Conservation (phyloP, 2,888 invertebrate species). For the Ischnura elegans region DNA sequence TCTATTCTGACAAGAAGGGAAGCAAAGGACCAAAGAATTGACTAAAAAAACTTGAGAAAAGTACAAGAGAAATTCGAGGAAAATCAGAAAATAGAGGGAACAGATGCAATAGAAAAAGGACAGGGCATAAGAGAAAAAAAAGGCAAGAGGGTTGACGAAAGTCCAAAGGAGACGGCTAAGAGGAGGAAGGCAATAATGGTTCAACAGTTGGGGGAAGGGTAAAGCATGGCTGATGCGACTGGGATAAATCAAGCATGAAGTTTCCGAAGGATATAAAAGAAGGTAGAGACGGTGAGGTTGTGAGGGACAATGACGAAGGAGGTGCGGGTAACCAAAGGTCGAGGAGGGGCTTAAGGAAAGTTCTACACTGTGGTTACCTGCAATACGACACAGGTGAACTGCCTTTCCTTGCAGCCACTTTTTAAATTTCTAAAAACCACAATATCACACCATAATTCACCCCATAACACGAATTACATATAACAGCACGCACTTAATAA, state of each 20-base stretch:
- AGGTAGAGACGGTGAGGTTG: background rate
- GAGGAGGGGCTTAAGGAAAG: background rate
- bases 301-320: background rate
- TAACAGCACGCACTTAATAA: too few relatives aligned
- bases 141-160: background rate
- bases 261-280: background rate
- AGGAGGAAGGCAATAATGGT: constrained; percentile 41
- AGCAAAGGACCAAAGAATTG: background rate
- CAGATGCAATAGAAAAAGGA: background rate
- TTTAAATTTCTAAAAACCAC: too few relatives aligned
- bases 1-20: background rate
- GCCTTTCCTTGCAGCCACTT: too few relatives aligned
- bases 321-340: background rate
- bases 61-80: background rate
- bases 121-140: background rate
- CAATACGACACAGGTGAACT: background rate
- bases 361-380: background rate
- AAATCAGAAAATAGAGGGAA: background rate
- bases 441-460: too few relatives aligned
- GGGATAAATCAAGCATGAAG: constrained; percentile 62
- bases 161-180: background rate
- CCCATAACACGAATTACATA: too few relatives aligned
- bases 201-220: background rate
- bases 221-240: background rate
- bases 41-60: background rate